A percentile compares a stretch with the other conserved stretches of the same genome.
Evolutionary conservation across 2,113 vertebrate species (phyloP).

Genomic region (Telmatochromis sp.): DNA sequence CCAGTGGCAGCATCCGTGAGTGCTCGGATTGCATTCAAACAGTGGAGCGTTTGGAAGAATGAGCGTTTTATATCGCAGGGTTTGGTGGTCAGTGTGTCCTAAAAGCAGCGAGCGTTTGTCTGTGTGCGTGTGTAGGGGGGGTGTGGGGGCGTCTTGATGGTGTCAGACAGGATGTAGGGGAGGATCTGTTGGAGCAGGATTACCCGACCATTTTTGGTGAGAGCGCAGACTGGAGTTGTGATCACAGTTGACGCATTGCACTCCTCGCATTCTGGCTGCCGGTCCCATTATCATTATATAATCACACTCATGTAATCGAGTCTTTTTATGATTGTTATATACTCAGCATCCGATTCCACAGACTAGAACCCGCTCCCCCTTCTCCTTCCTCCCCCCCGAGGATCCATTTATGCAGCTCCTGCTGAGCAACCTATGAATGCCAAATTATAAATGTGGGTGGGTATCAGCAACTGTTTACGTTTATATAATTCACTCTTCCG

Average conservation of each 20-base stretch:
- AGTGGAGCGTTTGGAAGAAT: not conserved
- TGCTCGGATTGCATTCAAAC: not conserved
- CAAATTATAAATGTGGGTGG: constrained; percentile 46
- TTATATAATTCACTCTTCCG: constrained; percentile 30
- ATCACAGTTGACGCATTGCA: constrained; percentile 61
- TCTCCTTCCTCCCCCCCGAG: not conserved
- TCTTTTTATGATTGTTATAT: not conserved
- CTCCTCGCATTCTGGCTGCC: constrained; percentile 12
- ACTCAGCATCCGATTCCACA: not conserved
- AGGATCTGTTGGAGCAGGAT: constrained; percentile 40
- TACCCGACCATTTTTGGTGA: constrained; percentile 58
- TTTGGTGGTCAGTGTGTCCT: not conserved
- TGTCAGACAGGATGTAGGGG: constrained; percentile 50
- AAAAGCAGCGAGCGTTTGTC: not conserved
- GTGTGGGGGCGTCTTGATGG: constrained; percentile 40
- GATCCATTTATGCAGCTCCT: constrained; percentile 33
- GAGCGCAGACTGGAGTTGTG: constrained; percentile 27
- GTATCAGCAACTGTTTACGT: constrained; percentile 34
- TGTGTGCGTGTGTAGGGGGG: not conserved
- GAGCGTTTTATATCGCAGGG: not conserved
- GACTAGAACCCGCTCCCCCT: not conserved
- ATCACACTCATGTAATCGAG: constrained; percentile 23
- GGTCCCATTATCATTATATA: constrained; percentile 43
- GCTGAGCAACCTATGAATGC: constrained; percentile 43
- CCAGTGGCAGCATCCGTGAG: not conserved